Percentiles rank a stretch among this genome's conserved stretches.
Evolutionary conservation across 2,888 invertebrate species (phyloP).

Genomic region (Cyclophora punctaria): DNA sequence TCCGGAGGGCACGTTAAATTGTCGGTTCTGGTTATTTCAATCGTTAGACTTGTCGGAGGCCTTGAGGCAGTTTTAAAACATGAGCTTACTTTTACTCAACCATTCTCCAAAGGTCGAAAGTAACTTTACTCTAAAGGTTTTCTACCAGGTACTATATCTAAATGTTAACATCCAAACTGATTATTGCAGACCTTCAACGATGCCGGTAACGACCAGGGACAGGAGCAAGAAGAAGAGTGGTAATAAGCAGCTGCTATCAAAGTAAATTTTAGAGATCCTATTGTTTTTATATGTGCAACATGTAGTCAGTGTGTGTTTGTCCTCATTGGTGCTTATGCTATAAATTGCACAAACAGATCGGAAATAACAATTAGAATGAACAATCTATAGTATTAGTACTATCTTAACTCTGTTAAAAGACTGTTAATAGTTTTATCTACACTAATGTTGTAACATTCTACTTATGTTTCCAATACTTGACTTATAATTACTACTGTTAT

Average conservation of each 20-base stretch:
- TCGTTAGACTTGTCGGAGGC: no score
- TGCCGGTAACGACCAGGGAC: slow-evolving; percentile 37
- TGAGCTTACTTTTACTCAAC: no score
- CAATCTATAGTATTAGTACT: not conserved
- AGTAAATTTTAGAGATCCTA: not conserved
- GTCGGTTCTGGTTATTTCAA: no score
- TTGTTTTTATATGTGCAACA: slow-evolving; percentile 38
- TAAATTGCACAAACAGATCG: slow-evolving; percentile 3
- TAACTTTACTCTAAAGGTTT: no score
- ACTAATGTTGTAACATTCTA: no score
- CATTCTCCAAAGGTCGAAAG: no score
- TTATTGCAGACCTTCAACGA: slow-evolving; percentile 51
- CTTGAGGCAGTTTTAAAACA: no score
- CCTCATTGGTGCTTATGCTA: slow-evolving; percentile 50
- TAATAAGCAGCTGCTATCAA: slow-evolving; percentile 26
- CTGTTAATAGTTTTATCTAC: slow-evolving; percentile 33
- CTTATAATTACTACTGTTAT: no score
- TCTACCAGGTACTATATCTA: no score
- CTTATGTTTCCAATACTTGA: no score
- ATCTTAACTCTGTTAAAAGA: slow-evolving; percentile 18
- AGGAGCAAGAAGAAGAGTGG: slow-evolving; percentile 75
- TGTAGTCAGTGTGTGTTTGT: slow-evolving; percentile 40
- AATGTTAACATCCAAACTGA: not conserved
- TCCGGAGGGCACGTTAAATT: no score
- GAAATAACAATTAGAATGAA: not conserved